Percentiles rank a stretch among this genome's conserved stretches.
Evolutionary conservation across 2,113 vertebrate species (phyloP).

Genomic region (Labrus mixtus): DNA sequence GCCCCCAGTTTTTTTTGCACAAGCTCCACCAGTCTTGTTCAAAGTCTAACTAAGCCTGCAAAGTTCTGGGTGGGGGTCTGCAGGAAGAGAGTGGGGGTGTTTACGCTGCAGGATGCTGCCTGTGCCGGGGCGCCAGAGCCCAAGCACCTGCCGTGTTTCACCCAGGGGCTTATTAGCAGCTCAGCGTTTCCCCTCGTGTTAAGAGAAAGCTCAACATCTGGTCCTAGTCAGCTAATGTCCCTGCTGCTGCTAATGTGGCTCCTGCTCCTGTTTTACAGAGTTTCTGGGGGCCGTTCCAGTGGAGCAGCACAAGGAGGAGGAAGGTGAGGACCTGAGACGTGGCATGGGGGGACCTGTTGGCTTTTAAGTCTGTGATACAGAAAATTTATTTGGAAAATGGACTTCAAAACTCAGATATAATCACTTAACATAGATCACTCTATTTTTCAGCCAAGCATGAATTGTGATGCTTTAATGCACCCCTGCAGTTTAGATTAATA

Average conservation of each 20-base stretch:
- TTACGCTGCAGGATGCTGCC: constrained; percentile 67
- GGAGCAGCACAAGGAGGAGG: constrained; percentile 69
- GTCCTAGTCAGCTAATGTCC: constrained; percentile 51
- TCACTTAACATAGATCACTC: too few species aligned
- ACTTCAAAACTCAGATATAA: not conserved
- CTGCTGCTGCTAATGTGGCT: constrained; percentile 69
- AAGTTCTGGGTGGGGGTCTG: constrained; percentile 13
- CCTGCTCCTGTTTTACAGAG: constrained; percentile 78
- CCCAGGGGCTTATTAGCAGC: constrained; percentile 63
- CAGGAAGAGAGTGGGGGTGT: constrained; percentile 8
- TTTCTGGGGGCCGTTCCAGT: constrained; percentile 82
- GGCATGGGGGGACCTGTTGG: constrained; percentile 15
- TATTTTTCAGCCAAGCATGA: not conserved
- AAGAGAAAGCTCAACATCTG: constrained; percentile 73
- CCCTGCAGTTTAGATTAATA: too few species aligned
- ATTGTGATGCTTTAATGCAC: too few species aligned
- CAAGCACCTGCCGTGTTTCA: constrained; percentile 70
- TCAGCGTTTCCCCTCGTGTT: constrained; percentile 72
- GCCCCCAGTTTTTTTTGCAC: constrained; percentile 56
- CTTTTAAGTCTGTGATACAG: not conserved
- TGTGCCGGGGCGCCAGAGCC: constrained; percentile 50
- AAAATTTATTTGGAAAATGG: not conserved
- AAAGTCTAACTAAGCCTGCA: constrained; percentile 51
- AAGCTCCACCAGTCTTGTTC: constrained; percentile 52
- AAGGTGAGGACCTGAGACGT: constrained; percentile 71